Evolutionary conservation across 2,113 vertebrate genomes (phyloP), one percentile per base, ranked within the genome.

Genomic region (Myotis brandtii): DNA sequence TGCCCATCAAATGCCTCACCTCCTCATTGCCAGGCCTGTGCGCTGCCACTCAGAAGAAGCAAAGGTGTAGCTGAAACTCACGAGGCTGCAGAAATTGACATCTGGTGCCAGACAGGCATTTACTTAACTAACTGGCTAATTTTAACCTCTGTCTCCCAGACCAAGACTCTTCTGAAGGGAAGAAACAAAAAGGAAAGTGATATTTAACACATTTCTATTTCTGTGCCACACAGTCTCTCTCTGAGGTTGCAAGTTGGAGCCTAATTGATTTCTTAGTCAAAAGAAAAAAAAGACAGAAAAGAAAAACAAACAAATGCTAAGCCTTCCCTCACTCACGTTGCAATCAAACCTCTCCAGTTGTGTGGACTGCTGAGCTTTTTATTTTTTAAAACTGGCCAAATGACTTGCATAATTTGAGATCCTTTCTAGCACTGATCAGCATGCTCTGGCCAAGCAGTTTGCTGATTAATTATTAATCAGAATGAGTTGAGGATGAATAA

Each of bases 391-490:
- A 76, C 89, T 95, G 96, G 96, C 95, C 93, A 76, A 97, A 40
- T 89, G 96, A 97, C 93, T 96, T 93, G 95, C 96, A 96, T 97
- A 96, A 97, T 96, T 96, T 93, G 96, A 95, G 91, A 64, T 89
- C 91, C 66, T 97, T 91, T 64, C 95, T 56, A 86, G 82, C 86
- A 34, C 88, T 94, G 95, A 97, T 97, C 97, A 97, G 95, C 73
- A 80, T 50, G 80, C 93, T 91, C 96, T 93, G 96, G 95, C 96
- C 95, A 96, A 77, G 95, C 93, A 77, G 85, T 96, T 97, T 97
- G 94, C 88, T 97, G 97, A 98, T 98, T 98, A 98, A 97, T 97
- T 97, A 97, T 97, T 97, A 98, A 98, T 98, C 97, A 97, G 90
- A 95, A 86, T n/a, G 95, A 97, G 97, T 96, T 98, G 91, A 94